Evolutionary conservation across 1,140 invertebrate species (phyloP).

Genomic region (Temnothorax curvispinosus): DNA sequence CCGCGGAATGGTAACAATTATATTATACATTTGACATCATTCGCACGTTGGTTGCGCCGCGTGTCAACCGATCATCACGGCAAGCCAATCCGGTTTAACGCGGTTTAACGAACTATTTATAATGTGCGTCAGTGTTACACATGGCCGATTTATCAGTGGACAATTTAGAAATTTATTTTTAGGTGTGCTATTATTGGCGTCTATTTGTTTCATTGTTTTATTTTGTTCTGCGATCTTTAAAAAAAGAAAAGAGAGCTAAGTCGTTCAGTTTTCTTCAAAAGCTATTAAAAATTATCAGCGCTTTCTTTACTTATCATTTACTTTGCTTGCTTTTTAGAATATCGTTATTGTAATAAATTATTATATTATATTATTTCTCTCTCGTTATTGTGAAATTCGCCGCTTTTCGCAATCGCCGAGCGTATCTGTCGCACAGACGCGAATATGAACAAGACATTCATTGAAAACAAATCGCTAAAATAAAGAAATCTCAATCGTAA

Average conservation of each 20-base stretch:
- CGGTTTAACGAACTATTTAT: constrained; percentile 31
- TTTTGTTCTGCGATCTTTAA: background rate
- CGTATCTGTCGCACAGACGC: background rate
- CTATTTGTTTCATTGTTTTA: background rate
- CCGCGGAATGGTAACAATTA: constrained; percentile 17
- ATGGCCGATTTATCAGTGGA: constrained; percentile 19
- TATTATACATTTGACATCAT: constrained; percentile 52
- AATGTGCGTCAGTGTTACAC: background rate
- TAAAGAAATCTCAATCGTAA: background rate
- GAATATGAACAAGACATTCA: constrained; percentile 29
- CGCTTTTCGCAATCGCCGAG: background rate
- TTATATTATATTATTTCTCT: background rate
- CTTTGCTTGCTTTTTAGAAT: background rate
- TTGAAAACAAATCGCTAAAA: constrained; percentile 29
- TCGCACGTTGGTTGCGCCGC: background rate
- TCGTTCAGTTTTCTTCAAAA: background rate
- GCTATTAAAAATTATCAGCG: background rate
- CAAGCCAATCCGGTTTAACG: constrained; percentile 6
- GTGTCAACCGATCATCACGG: constrained; percentile 18
- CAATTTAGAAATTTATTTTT: constrained; percentile 39
- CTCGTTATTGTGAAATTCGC: background rate
- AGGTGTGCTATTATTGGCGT: constrained; percentile 23
- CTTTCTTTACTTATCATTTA: background rate
- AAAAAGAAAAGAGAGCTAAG: background rate
- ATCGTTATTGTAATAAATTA: background rate